Conservation (phyloP, 2,888 invertebrate genomes). For the Campaea margaritaria region DNA sequence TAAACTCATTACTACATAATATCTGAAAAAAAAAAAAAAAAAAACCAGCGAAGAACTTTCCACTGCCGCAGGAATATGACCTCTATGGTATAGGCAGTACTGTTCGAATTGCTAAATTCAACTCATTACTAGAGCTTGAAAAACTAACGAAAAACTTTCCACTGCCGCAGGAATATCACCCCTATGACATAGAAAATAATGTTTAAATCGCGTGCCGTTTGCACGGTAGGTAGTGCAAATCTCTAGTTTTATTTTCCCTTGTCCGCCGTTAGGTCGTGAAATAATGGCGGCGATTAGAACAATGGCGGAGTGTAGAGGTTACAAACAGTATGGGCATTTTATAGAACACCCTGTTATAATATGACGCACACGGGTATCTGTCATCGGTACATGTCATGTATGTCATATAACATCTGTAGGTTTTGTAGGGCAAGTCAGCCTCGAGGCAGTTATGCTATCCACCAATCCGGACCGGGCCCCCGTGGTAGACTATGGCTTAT, state of each 20-base stretch:
- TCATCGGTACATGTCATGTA: no score
- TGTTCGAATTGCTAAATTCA: no score
- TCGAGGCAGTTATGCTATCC: no score
- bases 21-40: no score
- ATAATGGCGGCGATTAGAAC: slow-evolving; percentile 30
- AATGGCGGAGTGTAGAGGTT: slow-evolving; percentile 1
- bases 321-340: slow-evolving; percentile 16
- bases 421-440: no score
- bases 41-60: slow-evolving; percentile 3
- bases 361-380: no score
- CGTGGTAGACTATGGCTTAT: no score
- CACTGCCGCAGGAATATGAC: background rate
- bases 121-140: slow-evolving; percentile 24
- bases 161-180: slow-evolving; percentile 1
- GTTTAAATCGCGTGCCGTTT: slow-evolving; percentile 4
- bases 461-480: no score
- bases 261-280: slow-evolving; percentile 28
- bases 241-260: slow-evolving; percentile 32
- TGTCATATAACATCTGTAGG: no score
- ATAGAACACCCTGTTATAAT: background rate
- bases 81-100: no score
- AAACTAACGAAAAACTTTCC: slow-evolving; percentile 6
- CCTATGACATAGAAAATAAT: background rate
- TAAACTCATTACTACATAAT: slow-evolving; percentile 24
- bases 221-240: slow-evolving; percentile 16